phyloP scores from a whole-genome alignment of 2,113 vertebrate genomes.

The Datnioides undecimradiatus region DNA sequence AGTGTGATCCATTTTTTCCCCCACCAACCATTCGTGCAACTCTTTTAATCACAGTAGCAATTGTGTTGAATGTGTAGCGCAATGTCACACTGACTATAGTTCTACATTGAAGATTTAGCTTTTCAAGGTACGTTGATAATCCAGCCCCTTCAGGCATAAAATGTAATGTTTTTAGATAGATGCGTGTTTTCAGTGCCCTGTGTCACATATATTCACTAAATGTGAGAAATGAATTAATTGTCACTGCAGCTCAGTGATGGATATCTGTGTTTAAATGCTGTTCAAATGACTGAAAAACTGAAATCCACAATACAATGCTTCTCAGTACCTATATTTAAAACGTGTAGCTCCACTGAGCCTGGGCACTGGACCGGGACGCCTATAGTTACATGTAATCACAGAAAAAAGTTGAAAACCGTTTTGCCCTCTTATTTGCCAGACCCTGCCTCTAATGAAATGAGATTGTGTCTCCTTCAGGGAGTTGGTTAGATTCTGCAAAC shows the following conservation, averaged over 20 bases:
- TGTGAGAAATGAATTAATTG: background rate
- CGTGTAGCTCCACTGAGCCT: conserved; percentile 17
- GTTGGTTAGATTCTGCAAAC: background rate
- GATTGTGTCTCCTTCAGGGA: background rate
- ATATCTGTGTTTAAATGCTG: background rate
- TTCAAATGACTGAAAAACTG: conserved; percentile 1
- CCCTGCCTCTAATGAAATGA: conserved; percentile 7
- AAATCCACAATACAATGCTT: background rate
- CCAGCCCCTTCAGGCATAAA: conserved; percentile 1
- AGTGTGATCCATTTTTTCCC: conserved; percentile 49
- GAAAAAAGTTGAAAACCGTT: conserved; percentile 4
- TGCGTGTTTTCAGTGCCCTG: background rate
- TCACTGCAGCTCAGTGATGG: background rate
- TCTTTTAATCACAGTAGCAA: conserved; percentile 59
- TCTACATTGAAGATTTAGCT: background rate
- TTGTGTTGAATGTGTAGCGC: conserved; percentile 39
- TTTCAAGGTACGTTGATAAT: conserved; percentile 3
- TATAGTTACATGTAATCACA: conserved; percentile 23
- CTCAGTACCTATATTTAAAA: conserved; percentile 2
- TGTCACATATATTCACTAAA: background rate
- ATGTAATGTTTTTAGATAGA: conserved; percentile 4
- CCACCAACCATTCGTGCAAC: conserved; percentile 27
- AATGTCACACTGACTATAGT: conserved; percentile 42
- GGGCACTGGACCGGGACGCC: background rate
- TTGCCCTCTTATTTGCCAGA: background rate